These are phyloP conservation scores for Anoplolepis gracilipes DNA, from an alignment of 1,140 invertebrate species.

Conservation along the genomic window DNA sequence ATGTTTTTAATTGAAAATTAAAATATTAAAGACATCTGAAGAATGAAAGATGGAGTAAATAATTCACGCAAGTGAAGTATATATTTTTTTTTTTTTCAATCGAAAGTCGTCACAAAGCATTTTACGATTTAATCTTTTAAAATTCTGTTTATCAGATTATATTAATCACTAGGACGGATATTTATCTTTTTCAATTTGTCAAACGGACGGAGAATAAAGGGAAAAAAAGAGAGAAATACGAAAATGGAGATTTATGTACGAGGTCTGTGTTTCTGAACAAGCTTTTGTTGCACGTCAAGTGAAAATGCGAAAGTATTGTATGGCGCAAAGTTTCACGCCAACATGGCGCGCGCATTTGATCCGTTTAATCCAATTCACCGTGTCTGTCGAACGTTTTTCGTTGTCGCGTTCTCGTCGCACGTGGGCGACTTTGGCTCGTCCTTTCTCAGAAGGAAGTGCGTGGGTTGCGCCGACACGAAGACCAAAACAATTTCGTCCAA, in stretches of 20 bases:
- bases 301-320: conserved; percentile 35
- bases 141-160: neutral
- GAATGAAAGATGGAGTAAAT: neutral
- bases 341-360: conserved; percentile 34
- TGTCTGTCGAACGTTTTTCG: conserved; percentile 56
- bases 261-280: conserved; percentile 26
- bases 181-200: neutral
- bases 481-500: conserved; percentile 64
- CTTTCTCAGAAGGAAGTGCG: conserved; percentile 69
- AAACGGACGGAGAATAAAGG: neutral
- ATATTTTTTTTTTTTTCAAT: conserved; percentile 5
- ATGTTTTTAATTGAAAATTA: conserved; percentile 41
- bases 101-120: conserved; percentile 1
- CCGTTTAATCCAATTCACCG: conserved; percentile 45
- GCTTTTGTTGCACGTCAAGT: conserved; percentile 26
- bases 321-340: conserved; percentile 36
- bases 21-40: neutral
- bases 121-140: neutral
- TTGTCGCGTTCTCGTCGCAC: conserved; percentile 18
- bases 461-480: conserved; percentile 58
- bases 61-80: neutral
- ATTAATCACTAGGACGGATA: neutral
- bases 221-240: conserved; percentile 13
- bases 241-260: conserved; percentile 23
- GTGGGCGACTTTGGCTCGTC: conserved; percentile 42